Evolutionary conservation across 2,797 vertebrate species (phyloP).

Genomic region (Sebastes steindachneri): DNA sequence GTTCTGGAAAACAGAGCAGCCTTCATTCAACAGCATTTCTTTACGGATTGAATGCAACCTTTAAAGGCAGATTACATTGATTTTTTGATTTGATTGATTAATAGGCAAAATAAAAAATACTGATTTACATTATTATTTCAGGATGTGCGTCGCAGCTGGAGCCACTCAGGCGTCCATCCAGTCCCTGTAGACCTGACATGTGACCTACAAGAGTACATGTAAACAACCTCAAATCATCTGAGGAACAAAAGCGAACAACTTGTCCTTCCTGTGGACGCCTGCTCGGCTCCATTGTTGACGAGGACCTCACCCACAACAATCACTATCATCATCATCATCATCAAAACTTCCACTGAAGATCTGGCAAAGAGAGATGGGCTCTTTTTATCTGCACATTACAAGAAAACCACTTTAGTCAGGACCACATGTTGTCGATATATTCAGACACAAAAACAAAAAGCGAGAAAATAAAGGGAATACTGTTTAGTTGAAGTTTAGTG

Average conservation of each 20-base stretch:
- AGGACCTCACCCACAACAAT: slow-evolving; percentile 32
- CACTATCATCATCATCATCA: slow-evolving; percentile 4
- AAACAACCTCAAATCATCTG: slow-evolving; percentile 28
- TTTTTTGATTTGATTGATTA: neutral
- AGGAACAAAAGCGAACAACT: slow-evolving; percentile 37
- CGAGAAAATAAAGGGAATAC: neutral
- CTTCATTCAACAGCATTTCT: neutral
- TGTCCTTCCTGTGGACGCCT: slow-evolving; percentile 35
- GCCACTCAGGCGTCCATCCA: neutral
- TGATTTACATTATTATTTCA: neutral
- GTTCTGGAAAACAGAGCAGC: neutral
- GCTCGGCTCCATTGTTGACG: slow-evolving; percentile 14
- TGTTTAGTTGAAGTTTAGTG: neutral
- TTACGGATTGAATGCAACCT: neutral
- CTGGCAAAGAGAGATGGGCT: neutral
- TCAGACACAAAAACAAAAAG: neutral
- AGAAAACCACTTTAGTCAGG: neutral
- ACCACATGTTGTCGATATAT: neutral
- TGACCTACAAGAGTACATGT: neutral
- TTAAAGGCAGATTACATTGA: neutral
- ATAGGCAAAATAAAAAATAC: too few relatives aligned
- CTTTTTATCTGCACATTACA: neutral
- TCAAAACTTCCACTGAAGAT: slow-evolving; percentile 12
- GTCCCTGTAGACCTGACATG: neutral
- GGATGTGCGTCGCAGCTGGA: too few relatives aligned